phyloP scores from a whole-genome alignment of 2,113 vertebrate genomes.

The Tragelaphus imberbis region DNA sequence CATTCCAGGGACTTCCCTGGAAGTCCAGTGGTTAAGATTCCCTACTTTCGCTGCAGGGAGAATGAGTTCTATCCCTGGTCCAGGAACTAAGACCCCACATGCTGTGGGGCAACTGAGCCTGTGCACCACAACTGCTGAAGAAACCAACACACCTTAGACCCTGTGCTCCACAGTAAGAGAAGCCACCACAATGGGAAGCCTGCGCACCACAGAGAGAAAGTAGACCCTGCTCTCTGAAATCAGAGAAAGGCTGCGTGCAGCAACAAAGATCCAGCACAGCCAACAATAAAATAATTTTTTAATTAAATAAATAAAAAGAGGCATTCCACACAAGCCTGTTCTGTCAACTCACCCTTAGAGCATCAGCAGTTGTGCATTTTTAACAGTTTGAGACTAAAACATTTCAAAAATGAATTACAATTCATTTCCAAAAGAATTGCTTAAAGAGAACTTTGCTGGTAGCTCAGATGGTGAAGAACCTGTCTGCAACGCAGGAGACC shows the following conservation, averaged over 20 bases:
- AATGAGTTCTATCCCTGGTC: not conserved
- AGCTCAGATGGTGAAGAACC: not conserved
- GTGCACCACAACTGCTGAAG: not conserved
- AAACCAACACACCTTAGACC: not conserved
- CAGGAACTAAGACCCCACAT: not conserved
- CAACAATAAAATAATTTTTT: not conserved
- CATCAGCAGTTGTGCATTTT: not conserved
- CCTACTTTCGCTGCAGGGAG: not conserved
- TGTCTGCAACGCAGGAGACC: not conserved
- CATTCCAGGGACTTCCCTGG: not conserved
- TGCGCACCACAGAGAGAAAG: not conserved
- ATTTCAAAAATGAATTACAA: not conserved
- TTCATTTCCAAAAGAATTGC: not conserved
- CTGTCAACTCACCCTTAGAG: not conserved
- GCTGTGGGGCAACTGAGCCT: not conserved
- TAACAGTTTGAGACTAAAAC: not conserved
- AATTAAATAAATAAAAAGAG: not conserved
- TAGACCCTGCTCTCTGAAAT: not conserved
- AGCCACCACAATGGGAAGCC: not conserved
- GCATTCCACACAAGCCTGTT: not conserved
- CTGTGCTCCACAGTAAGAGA: not conserved
- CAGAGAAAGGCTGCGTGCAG: not conserved
- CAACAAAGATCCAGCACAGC: not conserved
- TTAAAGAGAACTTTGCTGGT: not conserved
- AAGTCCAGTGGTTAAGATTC: not conserved